Conservation (phyloP, 2,113 vertebrate genomes). For the Phaethon lepturus region DNA sequence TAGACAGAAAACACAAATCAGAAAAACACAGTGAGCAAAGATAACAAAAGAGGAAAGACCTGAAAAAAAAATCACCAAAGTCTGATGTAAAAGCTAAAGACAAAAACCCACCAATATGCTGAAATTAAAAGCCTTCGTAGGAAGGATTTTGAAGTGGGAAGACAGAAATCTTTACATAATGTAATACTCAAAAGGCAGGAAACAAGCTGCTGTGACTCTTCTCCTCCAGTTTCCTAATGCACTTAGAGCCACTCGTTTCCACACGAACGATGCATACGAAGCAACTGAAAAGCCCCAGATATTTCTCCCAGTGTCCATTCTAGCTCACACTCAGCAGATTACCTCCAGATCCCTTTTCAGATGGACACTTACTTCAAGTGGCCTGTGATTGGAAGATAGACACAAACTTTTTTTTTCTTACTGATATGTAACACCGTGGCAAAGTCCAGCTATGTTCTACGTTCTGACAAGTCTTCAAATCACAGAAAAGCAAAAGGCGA, state of each 20-base stretch:
- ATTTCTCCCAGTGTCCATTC: background rate
- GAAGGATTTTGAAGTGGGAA: background rate
- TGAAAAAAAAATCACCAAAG: background rate
- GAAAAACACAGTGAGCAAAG: background rate
- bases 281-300: background rate
- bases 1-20: conserved; percentile 9
- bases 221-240: background rate
- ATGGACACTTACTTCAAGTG: background rate
- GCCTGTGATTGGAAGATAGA: background rate
- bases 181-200: background rate
- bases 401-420: background rate
- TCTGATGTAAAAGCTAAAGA: background rate
- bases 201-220: background rate
- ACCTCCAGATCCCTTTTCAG: background rate
- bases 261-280: background rate
- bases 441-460: background rate
- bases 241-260: background rate
- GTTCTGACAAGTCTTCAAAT: background rate
- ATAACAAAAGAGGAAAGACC: background rate
- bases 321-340: background rate
- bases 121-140: background rate
- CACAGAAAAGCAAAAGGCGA: background rate
- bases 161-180: background rate
- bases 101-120: background rate
- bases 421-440: background rate